These are phyloP conservation scores for Daboia siamensis DNA, from an alignment of 2,113 vertebrate species.

Conservation along the genomic window DNA sequence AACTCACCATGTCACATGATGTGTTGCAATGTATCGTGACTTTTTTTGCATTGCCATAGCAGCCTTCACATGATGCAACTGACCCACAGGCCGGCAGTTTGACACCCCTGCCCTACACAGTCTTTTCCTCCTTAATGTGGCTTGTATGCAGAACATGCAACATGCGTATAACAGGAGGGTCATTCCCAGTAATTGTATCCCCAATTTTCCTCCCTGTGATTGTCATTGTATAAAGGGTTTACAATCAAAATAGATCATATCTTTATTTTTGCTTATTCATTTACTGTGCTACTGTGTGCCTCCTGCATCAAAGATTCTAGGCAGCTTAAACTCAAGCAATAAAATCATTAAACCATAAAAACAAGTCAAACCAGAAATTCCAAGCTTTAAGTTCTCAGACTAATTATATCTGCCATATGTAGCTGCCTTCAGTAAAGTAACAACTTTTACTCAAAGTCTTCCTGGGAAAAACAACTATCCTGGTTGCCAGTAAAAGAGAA, in stretches of 20 bases:
- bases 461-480: background rate
- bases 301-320: background rate
- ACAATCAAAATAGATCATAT: background rate
- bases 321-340: background rate
- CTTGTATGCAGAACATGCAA: background rate
- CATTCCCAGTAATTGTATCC: background rate
- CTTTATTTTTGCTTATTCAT: background rate
- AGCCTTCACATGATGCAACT: too few relatives aligned
- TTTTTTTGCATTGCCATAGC: too few relatives aligned
- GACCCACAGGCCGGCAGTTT: too few relatives aligned
- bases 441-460: background rate
- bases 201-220: background rate
- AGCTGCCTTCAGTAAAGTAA: background rate
- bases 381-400: background rate
- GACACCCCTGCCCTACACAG: background rate
- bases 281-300: background rate
- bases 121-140: background rate
- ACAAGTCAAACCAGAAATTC: background rate
- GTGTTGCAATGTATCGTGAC: too few relatives aligned
- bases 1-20: too few relatives aligned
- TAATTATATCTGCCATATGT: background rate
- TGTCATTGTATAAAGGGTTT: background rate
- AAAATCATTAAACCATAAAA: background rate
- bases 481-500: background rate
- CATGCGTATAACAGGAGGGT: background rate